Evolutionary conservation across 2,888 invertebrate species (phyloP), one percentile per base, ranked within the genome.

Genomic region (Tiliacea aurago): DNA sequence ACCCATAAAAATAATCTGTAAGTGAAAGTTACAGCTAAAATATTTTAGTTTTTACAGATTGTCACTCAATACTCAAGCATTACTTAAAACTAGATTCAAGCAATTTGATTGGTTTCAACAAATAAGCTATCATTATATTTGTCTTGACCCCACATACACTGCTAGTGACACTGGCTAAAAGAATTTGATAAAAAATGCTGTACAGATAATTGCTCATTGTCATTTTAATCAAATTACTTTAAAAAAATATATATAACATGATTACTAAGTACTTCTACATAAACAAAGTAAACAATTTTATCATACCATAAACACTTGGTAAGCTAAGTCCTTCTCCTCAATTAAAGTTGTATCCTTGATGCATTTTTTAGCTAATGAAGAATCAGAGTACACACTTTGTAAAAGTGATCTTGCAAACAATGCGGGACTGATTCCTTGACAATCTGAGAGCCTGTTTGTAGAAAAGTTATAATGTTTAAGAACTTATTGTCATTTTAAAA

Each of bases 311-410:
- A 97, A 97, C 28, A 98, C 96, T 97, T 98, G 98, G 91, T 97
- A 97, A 0, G 98, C 97, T 72, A 98, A 95, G 86, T 97, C 96
- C 82, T 97, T 96, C 89, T 98, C 97, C 76, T 97, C 96, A 86
- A 98, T 98, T 28, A 97, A 92, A n/a, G 97, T 97, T 11, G 98
- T 97, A 86, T 98, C 98, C 89, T 97, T 97, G 84, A 98, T 94
- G 84, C 97, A 96, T 87, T 96, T 96, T 78, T 96, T 97, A 5
- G 96, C 93, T 81, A 93, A 87, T 73, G 93, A 88, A 75, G 95
- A 95, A 51, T 95, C 94, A 11, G 94, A 86, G 78, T 94, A 94
- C 18, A 94, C 95, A 92, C 91, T 94, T 93, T 97, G 94, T 76
- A 97, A 90, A 66, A 95, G 87, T 68, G 95, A 95, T 88, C 95